These are phyloP conservation scores for Drosophila auraria DNA, from an alignment of 1,140 invertebrate genomes.

Conservation along the genomic window DNA sequence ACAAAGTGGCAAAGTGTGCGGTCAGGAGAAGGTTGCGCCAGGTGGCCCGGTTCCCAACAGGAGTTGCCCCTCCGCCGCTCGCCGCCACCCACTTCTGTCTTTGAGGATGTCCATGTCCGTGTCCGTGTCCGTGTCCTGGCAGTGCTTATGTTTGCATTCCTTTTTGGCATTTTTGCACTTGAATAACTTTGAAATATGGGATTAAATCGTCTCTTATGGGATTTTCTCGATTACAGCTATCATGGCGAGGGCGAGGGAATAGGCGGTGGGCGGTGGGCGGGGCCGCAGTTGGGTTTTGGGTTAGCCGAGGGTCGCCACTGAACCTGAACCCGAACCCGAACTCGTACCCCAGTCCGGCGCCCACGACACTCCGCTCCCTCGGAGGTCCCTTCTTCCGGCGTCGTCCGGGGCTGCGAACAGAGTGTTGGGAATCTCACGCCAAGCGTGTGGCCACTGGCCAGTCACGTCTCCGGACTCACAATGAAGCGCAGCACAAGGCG, in stretches of 20 bases:
- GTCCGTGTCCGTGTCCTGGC: slow-evolving; percentile 58
- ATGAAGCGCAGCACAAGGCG: slow-evolving; percentile 7
- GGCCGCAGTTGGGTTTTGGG: background rate
- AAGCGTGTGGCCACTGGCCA: slow-evolving; percentile 67
- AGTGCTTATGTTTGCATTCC: slow-evolving; percentile 83
- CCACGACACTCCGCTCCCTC: background rate
- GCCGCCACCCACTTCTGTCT: slow-evolving; percentile 7
- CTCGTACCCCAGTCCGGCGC: background rate
- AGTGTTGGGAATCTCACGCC: slow-evolving; percentile 64
- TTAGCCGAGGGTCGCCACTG: slow-evolving; percentile 64
- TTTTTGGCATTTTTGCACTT: slow-evolving; percentile 84
- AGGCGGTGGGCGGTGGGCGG: background rate
- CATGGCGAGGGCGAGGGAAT: slow-evolving; percentile 55
- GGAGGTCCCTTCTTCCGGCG: slow-evolving; percentile 4
- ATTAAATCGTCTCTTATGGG: slow-evolving; percentile 84
- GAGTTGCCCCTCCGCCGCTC: background rate
- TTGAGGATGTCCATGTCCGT: slow-evolving; percentile 47
- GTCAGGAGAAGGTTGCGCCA: slow-evolving; percentile 55
- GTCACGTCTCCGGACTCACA: slow-evolving; percentile 65
- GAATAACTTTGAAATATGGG: slow-evolving; percentile 84
- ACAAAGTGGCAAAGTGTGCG: slow-evolving; percentile 65
- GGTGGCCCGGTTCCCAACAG: slow-evolving; percentile 72
- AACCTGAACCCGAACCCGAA: slow-evolving; percentile 63
- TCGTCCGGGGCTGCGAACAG: slow-evolving; percentile 19
- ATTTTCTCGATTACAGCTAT: slow-evolving; percentile 83